A percentile compares a stretch with the other conserved stretches of the same genome.
Evolutionary conservation across 2,888 invertebrate species (phyloP).

Genomic region (Aproaerema taeniolella): DNA sequence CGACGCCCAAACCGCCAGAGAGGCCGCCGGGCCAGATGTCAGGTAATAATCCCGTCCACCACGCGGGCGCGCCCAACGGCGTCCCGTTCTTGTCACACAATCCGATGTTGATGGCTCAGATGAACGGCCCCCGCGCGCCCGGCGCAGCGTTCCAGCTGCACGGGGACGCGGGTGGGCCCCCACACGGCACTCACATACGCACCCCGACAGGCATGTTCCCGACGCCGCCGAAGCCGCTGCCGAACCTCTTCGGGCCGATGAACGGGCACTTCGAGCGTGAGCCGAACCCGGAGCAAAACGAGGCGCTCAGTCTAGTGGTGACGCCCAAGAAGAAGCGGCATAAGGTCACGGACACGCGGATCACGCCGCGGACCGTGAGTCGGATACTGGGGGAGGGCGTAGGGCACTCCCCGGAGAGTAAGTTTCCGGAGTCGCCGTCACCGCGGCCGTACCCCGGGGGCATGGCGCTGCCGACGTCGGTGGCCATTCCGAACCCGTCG

Average conservation of each 20-base stretch:
- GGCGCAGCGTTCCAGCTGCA: constrained; percentile 83
- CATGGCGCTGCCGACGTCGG: constrained; percentile 94
- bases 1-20: constrained; percentile 83
- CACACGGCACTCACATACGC: constrained; percentile 64
- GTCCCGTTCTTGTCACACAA: constrained; percentile 67
- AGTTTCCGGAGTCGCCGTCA: constrained; percentile 83
- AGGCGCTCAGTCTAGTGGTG: constrained; percentile 95
- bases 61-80: constrained; percentile 61
- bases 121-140: constrained; percentile 79
- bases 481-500: constrained; percentile 97
- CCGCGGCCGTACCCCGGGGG: constrained; percentile 88
- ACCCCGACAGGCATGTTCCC: constrained; percentile 89
- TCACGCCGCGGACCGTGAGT: constrained; percentile 93
- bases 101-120: constrained; percentile 69
- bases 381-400: constrained; percentile 89
- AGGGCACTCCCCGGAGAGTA: constrained; percentile 81
- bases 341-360: constrained; percentile 96
- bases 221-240: constrained; percentile 87
- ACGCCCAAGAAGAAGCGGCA: constrained; percentile 97
- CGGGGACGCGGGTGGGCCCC: constrained; percentile 77
- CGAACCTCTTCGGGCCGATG: constrained; percentile 81
- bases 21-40: constrained; percentile 73
- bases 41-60: constrained; percentile 77
- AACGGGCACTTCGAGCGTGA: constrained; percentile 81
- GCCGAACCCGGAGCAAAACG: constrained; percentile 91